These are phyloP conservation scores for Hemithea aestivaria DNA, from an alignment of 2,888 invertebrate species.

Conservation along the genomic window DNA sequence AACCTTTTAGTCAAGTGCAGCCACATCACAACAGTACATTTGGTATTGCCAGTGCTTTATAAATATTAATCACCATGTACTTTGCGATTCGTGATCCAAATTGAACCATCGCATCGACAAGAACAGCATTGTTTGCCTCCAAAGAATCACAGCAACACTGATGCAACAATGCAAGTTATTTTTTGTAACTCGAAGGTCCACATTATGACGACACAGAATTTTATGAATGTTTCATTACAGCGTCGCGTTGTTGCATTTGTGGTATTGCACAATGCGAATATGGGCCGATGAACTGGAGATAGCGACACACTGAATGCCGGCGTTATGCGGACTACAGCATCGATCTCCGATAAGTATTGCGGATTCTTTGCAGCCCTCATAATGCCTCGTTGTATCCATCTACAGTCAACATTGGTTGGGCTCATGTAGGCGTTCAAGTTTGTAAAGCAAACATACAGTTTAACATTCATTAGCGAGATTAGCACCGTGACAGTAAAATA, in stretches of 20 bases:
- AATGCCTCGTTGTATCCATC: slow-evolving; percentile 23
- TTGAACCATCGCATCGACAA: slow-evolving; percentile 4
- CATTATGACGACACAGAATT: slow-evolving; percentile 20
- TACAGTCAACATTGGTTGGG: slow-evolving; percentile 15
- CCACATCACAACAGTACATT: no score
- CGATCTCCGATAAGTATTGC: slow-evolving; percentile 35
- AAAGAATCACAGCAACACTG: slow-evolving; percentile 11
- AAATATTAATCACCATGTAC: no score
- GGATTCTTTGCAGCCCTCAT: slow-evolving; percentile 29
- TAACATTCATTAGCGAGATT: slow-evolving; percentile 13
- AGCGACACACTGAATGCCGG: slow-evolving; percentile 30
- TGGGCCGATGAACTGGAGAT: slow-evolving; percentile 40
- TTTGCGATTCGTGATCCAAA: slow-evolving; percentile 1
- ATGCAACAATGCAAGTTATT: slow-evolving; percentile 17
- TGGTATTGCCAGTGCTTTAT: no score
- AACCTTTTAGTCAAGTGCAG: no score
- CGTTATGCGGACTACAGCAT: slow-evolving; percentile 35
- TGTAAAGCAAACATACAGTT: slow-evolving; percentile 12
- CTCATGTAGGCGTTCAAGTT: slow-evolving; percentile 18
- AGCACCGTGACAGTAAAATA: slow-evolving; percentile 8
- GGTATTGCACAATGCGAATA: slow-evolving; percentile 37
- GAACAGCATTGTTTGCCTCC: slow-evolving; percentile 11
- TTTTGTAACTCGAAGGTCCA: slow-evolving; percentile 18
- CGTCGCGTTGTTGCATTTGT: slow-evolving; percentile 25
- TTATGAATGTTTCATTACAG: slow-evolving; percentile 25